A percentile compares a stretch with the other conserved stretches of the same genome.
Evolutionary conservation across 1,140 invertebrate genomes (phyloP).

Genomic region (Drosophila kikkawai): DNA sequence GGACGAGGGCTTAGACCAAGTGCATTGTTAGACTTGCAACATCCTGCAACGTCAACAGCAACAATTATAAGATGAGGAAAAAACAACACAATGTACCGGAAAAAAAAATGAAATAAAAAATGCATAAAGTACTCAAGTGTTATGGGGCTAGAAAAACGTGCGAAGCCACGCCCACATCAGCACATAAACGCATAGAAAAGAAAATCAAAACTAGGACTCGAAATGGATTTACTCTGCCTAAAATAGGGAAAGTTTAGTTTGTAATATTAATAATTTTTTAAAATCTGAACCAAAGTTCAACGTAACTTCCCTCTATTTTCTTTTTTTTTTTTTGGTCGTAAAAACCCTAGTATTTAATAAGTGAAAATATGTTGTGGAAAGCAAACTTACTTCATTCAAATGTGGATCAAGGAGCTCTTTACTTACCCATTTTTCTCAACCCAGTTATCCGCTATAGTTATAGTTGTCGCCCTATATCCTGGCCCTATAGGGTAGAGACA

Average conservation of each 20-base stretch:
- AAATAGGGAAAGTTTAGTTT: not conserved
- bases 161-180: not conserved
- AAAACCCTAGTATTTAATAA: not conserved
- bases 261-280: not conserved
- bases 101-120: constrained; percentile 54
- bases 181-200: constrained; percentile 9
- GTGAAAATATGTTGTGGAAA: constrained; percentile 18
- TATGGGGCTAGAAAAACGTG: constrained; percentile 38
- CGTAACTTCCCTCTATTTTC: not conserved
- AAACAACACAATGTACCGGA: constrained; percentile 45
- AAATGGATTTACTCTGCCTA: constrained; percentile 9
- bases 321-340: not conserved
- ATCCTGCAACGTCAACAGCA: constrained; percentile 57
- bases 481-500: constrained; percentile 47
- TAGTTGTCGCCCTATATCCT: constrained; percentile 39
- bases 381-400: constrained; percentile 24
- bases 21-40: constrained; percentile 76
- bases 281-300: not conserved
- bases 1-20: constrained; percentile 48
- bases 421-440: constrained; percentile 19
- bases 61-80: constrained; percentile 54
- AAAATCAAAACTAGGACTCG: constrained; percentile 4
- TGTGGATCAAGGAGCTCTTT: constrained; percentile 44
- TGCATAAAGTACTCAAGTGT: constrained; percentile 72
- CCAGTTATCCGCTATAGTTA: constrained; percentile 9